phyloP scores from a whole-genome alignment of 2,888 invertebrate genomes.

The Minunthozetes semirufus region DNA sequence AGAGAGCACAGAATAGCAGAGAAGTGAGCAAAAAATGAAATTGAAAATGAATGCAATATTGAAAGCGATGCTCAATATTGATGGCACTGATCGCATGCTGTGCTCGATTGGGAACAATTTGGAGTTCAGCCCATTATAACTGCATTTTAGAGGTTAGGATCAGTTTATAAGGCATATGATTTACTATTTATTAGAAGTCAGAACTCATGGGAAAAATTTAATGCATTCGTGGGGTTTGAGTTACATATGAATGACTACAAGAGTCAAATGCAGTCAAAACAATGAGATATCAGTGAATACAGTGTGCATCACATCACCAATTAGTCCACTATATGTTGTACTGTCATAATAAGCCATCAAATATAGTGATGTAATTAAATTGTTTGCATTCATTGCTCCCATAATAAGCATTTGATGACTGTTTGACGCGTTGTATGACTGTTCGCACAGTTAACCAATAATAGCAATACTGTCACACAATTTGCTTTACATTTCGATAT shows the following conservation, averaged over 20 bases:
- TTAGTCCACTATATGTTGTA: neutral
- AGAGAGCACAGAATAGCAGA: neutral
- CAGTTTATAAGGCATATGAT: neutral
- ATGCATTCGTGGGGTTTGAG: neutral
- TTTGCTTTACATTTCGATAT: neutral
- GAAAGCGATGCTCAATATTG: slow-evolving; percentile 6
- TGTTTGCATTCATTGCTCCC: slow-evolving; percentile 1
- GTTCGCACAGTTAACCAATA: slow-evolving; percentile 9
- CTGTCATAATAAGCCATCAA: neutral
- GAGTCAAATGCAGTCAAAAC: slow-evolving; percentile 1
- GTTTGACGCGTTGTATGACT: neutral
- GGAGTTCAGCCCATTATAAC: neutral
- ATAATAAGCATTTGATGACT: neutral
- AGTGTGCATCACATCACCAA: neutral
- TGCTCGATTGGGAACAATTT: neutral
- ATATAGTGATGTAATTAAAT: neutral
- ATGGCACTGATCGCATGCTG: slow-evolving; percentile 4
- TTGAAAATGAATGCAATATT: neutral
- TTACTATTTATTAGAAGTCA: neutral
- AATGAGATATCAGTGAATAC: neutral
- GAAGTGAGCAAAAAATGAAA: neutral
- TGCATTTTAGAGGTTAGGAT: neutral
- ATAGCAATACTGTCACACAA: neutral
- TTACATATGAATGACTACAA: neutral
- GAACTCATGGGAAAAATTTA: slow-evolving; percentile 21